Base-by-base conservation (phyloP, 2,888 invertebrate genomes). In the Meandrusa payeni region DNA sequence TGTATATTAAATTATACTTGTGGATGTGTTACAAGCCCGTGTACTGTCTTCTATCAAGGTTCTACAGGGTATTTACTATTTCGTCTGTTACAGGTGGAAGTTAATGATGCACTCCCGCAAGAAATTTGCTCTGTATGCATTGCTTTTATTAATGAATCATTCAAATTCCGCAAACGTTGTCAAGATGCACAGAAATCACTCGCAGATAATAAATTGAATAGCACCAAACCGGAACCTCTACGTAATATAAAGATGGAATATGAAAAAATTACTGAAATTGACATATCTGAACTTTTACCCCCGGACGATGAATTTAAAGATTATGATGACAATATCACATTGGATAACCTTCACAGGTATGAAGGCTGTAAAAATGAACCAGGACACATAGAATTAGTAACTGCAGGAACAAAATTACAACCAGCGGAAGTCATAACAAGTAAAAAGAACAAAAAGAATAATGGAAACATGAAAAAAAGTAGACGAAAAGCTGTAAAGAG, bases 241-340 rank as follows among this genome's bases (percentile, higher is more conserved):
- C 44, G 44, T 5, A 23, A 28, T 15, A 33, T 50, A 5, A 56
- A 54, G 36, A 13, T 13, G 3, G 53, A 58, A 46, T 22, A 22
- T 28, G 49, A 49, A 27, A 46, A 50, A 15, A 1, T 55, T 47
- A 40, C 41, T 1, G 31, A 52, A 0, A 67, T 75, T 44, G 69
- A 74, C 12, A 73, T 75, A 41, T 54, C 59, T 2, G 64, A 69
- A 6, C 39, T 60, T 1, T 39, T 61, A 26, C 9, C 12, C 2
- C 13, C 20, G 0, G 52, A 59, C 6, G 60, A 65, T 5, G 60
- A 69, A 29, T 70, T 60, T 2, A 60, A 56, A 10, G 71, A 72
- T 22, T 59, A 62, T 1, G 56, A 65, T 44, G 74, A 75, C 15
- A 67, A 67, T 46, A 52, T 66, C 1, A 65, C 63, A 0, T 49